Evolutionary conservation across 2,888 invertebrate genomes (phyloP), one percentile per base, ranked within the genome.

Genomic region (Ennomos erosarius): DNA sequence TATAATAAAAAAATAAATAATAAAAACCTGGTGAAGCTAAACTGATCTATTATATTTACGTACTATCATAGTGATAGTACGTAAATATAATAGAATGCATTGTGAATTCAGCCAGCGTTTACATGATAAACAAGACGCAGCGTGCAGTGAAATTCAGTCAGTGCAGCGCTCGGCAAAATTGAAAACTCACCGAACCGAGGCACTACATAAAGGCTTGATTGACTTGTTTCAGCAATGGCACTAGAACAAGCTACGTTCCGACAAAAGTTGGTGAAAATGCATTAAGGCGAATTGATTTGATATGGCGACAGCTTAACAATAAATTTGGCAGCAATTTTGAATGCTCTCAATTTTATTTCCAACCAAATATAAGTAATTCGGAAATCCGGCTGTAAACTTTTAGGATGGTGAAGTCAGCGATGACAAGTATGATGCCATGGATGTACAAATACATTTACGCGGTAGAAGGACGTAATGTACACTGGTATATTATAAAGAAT

Each of bases 151-250:
- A 16, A 38, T 48, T 26, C 38, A 38, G 48, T 10, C 39, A 10
- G 35, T 8, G 33, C 33, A 42, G 6, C 11, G 38, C n/a, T 11
- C n/a, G 9, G 8, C 33, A 16, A 48, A 43, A 53, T 16, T 48
- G 44, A 38, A 52, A 57, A 43, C 52, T 38, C 42, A 10, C 10
- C 35, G 49, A 53, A 49, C 44, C 11, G 40, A 47, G 37, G 42
- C 51, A 33, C 36, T 11, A 9, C 26, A 49, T 49, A 13, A 54
- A 54, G 10, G 36, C 42, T 49, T 59, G 39, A 49, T 59, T 49
- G 59, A 59, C 49, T 45, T 45, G 44, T 53, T 46, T 49, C 44
- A 55, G 48, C 43, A 26, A 11, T 26, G 46, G 34, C 12, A 37
- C 36, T 9, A 48, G 37, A 48, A 37, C 16, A 13, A 40, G 1